Conservation (phyloP, 2,888 invertebrate species). For the Dryobota labecula region DNA sequence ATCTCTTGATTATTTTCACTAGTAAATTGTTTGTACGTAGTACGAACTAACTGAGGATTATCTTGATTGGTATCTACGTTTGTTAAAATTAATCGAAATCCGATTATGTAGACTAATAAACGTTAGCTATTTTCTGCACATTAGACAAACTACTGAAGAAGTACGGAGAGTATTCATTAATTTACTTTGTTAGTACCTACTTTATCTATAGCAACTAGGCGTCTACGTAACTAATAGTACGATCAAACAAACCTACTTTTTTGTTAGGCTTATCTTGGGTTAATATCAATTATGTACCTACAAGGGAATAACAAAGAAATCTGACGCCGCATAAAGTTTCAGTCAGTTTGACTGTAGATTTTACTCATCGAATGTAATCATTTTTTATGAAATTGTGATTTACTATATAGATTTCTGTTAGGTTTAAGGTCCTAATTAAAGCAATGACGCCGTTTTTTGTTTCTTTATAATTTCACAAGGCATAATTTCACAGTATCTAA, state of each 20-base stretch:
- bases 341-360: neutral
- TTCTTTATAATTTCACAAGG: neutral
- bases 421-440: neutral
- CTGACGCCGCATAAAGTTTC: conserved; percentile 2
- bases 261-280: conserved; percentile 58
- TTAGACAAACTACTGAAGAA: conserved; percentile 28
- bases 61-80: conserved; percentile 15
- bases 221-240: conserved; percentile 53
- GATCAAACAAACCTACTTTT: conserved; percentile 63
- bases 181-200: conserved; percentile 21
- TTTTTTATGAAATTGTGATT: neutral
- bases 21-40: conserved; percentile 27
- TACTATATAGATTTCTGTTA: neutral
- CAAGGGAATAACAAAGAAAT: conserved; percentile 38
- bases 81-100: conserved; percentile 27
- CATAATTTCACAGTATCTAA: neutral
- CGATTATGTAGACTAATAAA: conserved; percentile 11
- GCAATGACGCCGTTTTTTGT: neutral
- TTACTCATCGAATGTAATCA: neutral
- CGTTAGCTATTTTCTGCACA: conserved; percentile 26
- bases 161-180: conserved; percentile 27
- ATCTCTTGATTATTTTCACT: conserved; percentile 34
- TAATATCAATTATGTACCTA: conserved; percentile 50
- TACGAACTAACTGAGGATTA: neutral
- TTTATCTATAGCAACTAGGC: conserved; percentile 51